Base-by-base conservation (phyloP, 2,888 invertebrate genomes). In the Dichetophora obliterata region DNA sequence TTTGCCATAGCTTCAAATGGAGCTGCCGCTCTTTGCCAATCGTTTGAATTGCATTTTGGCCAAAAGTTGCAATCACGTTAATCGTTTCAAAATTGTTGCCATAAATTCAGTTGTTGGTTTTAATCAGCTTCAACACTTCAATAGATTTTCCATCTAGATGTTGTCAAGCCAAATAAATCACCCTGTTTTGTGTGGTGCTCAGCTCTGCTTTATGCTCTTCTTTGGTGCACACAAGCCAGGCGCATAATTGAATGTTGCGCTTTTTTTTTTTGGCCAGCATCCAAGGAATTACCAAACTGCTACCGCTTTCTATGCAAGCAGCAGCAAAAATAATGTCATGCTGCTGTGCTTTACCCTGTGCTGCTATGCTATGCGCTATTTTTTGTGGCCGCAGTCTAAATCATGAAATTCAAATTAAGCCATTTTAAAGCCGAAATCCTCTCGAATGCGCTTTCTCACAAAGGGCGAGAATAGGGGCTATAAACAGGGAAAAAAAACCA, bases 361-460 rank as follows among this genome's bases (percentile, higher is more conserved):
- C 19, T 70, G 9, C 14, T 66, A 3, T 22, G 14, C 4, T 27
- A 27, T 16, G 14, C n/a, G 43, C 43, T 66, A 1, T 16, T 6
- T 43, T 31, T 66, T 37, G 19, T 43, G 22, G 65, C 34, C 48
- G 59, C 72, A 72, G 34, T 34, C 59, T 57, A 6, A 37, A 43
- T 59, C 72, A 59, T 72, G 72, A 72, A 72, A 59, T 72, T 72
- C 72, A 72, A 72, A 72, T 72, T 57, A 59, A 72, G 59, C 61
- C 72, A 59, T 72, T 72, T 48, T 72, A 19, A 72, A 59, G 14
- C 68, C 34, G 50, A 68, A 68, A 6, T 68, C 43, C 14, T 48
- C 22, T 43, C 11, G 68, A 27, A 27, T 59, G 57, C 57, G 57
- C 34, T 22, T 6, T n/a, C 65, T 27, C 22, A 22, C 6, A n/a